Conservation (phyloP, 2,113 vertebrate genomes). For the Centrocercus urophasianus region DNA sequence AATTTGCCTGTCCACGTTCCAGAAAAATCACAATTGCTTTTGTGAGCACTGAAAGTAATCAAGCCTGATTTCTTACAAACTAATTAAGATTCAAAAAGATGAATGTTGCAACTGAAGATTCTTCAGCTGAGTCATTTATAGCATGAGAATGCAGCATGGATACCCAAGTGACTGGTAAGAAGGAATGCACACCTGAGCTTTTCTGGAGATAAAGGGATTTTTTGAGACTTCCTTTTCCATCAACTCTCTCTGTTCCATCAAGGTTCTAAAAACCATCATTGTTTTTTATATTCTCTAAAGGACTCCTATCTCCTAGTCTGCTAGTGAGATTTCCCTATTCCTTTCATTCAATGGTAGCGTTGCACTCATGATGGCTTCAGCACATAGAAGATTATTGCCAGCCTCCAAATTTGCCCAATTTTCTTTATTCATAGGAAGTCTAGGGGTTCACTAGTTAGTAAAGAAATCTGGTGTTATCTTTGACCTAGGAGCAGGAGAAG, state of each 20-base stretch:
- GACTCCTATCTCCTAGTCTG: not conserved
- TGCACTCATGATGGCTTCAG: not conserved
- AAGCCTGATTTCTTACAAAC: not conserved
- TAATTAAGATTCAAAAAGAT: slow-evolving; percentile 12
- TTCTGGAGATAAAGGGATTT: not conserved
- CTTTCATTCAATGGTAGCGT: not conserved
- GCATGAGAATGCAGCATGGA: not conserved
- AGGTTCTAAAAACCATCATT: not conserved
- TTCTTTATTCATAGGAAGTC: not conserved
- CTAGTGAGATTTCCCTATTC: not conserved
- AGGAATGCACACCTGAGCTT: not conserved
- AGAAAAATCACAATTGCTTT: slow-evolving; percentile 27
- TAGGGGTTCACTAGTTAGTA: not conserved
- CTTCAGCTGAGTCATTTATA: not conserved
- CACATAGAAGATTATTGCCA: fast-evolving
- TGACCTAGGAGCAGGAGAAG: not conserved
- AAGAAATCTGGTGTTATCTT: not conserved
- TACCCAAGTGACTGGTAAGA: not conserved
- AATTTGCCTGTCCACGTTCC: slow-evolving; percentile 1
- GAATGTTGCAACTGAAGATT: not conserved
- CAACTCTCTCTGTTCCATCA: not conserved
- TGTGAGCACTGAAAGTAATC: not conserved
- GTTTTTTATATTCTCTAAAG: not conserved
- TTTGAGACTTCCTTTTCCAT: not conserved
- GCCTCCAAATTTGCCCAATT: not conserved